Conservation (phyloP, 2,113 vertebrate species). For the Pseudorhombus dupliciocellatus region DNA sequence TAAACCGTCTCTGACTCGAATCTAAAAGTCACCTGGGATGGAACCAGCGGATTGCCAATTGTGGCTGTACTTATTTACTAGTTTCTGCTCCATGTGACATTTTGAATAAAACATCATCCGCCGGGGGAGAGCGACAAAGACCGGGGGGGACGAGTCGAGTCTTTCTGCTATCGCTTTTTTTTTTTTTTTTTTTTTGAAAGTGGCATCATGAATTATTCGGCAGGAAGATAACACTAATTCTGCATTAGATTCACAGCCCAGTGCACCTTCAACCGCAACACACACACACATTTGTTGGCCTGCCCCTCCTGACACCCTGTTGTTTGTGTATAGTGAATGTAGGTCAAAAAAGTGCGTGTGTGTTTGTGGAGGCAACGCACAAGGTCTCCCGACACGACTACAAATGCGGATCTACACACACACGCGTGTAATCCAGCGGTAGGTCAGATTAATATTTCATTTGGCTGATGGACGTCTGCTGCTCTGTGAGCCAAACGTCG, state of each 20-base stretch:
- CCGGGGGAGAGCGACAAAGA: slow-evolving; percentile 55
- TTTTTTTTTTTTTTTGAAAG: slow-evolving; percentile 56
- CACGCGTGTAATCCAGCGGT: slow-evolving; percentile 77
- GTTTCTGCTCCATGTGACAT: slow-evolving; percentile 55
- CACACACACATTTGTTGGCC: slow-evolving; percentile 40
- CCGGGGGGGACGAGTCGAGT: slow-evolving; percentile 49
- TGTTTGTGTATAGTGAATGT: slow-evolving; percentile 69
- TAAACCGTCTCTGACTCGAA: background rate
- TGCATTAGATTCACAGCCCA: slow-evolving; percentile 70
- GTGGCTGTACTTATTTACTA: slow-evolving; percentile 63
- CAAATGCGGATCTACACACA: slow-evolving; percentile 22
- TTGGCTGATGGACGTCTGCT: slow-evolving; percentile 83
- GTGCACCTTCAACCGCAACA: slow-evolving; percentile 53
- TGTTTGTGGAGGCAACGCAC: slow-evolving; percentile 42
- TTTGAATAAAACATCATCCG: slow-evolving; percentile 73
- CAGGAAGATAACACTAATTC: slow-evolving; percentile 69
- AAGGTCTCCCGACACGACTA: slow-evolving; percentile 48
- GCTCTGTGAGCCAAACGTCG: slow-evolving; percentile 84
- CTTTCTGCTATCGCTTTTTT: slow-evolving; percentile 43
- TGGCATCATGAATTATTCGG: slow-evolving; percentile 72
- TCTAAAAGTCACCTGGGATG: slow-evolving; percentile 38
- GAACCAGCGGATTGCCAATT: slow-evolving; percentile 25
- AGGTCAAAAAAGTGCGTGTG: slow-evolving; percentile 58
- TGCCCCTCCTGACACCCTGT: slow-evolving; percentile 66
- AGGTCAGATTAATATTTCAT: slow-evolving; percentile 86